These are phyloP conservation scores for Brachionus angularis DNA, from an alignment of 1,140 invertebrate genomes.

Conservation along the genomic window DNA sequence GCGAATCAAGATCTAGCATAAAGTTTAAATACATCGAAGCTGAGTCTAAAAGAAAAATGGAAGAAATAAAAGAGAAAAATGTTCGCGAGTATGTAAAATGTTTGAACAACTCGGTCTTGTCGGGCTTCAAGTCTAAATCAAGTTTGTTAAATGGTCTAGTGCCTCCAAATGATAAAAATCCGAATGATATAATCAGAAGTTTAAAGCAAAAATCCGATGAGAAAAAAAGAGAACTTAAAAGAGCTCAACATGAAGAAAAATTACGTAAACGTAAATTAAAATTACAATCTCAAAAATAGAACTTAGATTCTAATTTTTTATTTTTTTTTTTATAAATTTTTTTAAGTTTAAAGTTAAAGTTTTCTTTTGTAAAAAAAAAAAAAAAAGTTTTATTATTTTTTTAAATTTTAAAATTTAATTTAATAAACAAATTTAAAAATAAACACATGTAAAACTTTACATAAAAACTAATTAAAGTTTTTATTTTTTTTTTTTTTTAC, in stretches of 20 bases:
- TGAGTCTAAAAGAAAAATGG: neutral
- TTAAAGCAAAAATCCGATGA: neutral
- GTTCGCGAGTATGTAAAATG: constrained; percentile 4
- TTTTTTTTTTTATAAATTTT: too few species aligned
- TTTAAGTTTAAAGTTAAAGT: too few species aligned
- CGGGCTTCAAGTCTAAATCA: neutral
- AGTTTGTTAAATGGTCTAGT: constrained; percentile 17
- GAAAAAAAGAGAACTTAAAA: neutral
- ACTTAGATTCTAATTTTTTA: too few species aligned
- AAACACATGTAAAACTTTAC: too few species aligned
- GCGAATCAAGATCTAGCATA: neutral
- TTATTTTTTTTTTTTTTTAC: too few species aligned
- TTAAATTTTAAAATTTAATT: too few species aligned
- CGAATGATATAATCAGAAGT: neutral
- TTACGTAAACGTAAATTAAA: constrained; percentile 6
- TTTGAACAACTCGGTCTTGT: neutral
- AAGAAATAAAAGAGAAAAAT: neutral
- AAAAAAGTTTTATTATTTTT: too few species aligned
- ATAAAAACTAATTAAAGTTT: too few species aligned
- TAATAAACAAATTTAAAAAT: too few species aligned
- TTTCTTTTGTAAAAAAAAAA: too few species aligned
- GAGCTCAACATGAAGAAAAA: constrained; percentile 16
- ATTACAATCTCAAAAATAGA: neutral
- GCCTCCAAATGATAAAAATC: neutral
- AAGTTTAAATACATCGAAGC: neutral